phyloP scores from a whole-genome alignment of 37 sponge, comb jelly and placozoan genomes.

The Oopsacas minuta region DNA sequence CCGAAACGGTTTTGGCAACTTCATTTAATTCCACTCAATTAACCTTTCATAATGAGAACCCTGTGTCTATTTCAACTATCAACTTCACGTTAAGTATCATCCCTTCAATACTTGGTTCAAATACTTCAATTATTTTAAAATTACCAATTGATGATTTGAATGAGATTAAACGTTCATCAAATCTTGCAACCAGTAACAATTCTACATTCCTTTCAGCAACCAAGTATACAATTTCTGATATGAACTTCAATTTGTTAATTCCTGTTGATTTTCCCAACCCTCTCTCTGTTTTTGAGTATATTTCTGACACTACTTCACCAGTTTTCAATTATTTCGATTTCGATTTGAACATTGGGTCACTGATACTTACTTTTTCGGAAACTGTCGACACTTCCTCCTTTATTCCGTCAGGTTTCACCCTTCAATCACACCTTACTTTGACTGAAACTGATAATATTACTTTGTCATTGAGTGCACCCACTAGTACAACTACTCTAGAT shows the following conservation, averaged over 20 bases:
- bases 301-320: conserved; percentile 47
- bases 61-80: background rate
- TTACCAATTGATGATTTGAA: conserved; percentile 50
- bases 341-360: conserved; percentile 37
- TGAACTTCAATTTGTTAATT: conserved; percentile 36
- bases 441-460: conserved; percentile 24
- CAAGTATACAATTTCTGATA: conserved; percentile 41
- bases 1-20: conserved; percentile 48
- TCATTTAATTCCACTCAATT: conserved; percentile 45
- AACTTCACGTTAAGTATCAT: conserved; percentile 49
- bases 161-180: conserved; percentile 54
- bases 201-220: conserved; percentile 49
- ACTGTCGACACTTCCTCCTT: conserved; percentile 52
- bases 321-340: conserved; percentile 37
- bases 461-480: conserved; percentile 22
- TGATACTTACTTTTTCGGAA: conserved; percentile 67
- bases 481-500: conserved; percentile 24
- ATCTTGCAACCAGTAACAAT: conserved; percentile 24
- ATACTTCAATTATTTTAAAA: conserved; percentile 41
- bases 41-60: conserved; percentile 24
- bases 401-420: conserved; percentile 26
- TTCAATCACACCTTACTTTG: conserved; percentile 22
- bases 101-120: conserved; percentile 39
- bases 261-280: conserved; percentile 21
- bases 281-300: conserved; percentile 11